Base-by-base conservation (phyloP, 2,113 vertebrate genomes). In the Anser brachyrhynchus region DNA sequence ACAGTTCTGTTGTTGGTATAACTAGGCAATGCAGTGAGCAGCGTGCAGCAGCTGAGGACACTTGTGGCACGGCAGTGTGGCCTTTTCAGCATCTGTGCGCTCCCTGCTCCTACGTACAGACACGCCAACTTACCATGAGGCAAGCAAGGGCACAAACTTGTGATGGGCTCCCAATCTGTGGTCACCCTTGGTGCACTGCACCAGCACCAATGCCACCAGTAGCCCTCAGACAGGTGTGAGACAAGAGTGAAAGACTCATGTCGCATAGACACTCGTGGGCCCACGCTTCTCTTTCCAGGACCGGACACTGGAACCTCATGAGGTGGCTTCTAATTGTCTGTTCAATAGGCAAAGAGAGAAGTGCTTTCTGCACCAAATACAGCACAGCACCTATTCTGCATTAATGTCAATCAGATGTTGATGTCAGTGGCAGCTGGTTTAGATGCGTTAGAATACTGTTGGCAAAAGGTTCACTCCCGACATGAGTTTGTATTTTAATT, bases 21-120 rank as follows among this genome's bases (percentile, higher is more conserved):
- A 0, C 37, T 33, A 4, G 2, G 3, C 39, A 4, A 37, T 41
- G 86, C 88, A 8, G 57, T 1, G 39, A 66, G 39, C 0, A 0
- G 67, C 0, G 0, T 0, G 0, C 0, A 0, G 39, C 73, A 15
- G 44, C 64, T 10, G 22, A 64, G 39, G 10, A 22, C 39, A 18
- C 9, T 21, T 76, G 74, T 87, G 16, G 74, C 51, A 75, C 41
- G 55, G 72, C 58, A 10, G 11, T 29, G 70, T 3, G 20, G 8
- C 35, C 49, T 39, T 44, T n/a, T 44, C 46, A 23, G 15, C 43
- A 5, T 4, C 59, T 0, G 0, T 22, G 72, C 25, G 31, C 67
- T 81, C 39, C 44, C 76, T 14, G 39, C 57, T 77, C n/a, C 46
- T 2, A 0, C 0, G 0, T 4, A 6, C 43, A 31, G 71, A 26